These are phyloP conservation scores for western clawed frog (Xenopus tropicalis) DNA, from an alignment of 2,113 vertebrate species.

Conservation along the genomic window DNA sequence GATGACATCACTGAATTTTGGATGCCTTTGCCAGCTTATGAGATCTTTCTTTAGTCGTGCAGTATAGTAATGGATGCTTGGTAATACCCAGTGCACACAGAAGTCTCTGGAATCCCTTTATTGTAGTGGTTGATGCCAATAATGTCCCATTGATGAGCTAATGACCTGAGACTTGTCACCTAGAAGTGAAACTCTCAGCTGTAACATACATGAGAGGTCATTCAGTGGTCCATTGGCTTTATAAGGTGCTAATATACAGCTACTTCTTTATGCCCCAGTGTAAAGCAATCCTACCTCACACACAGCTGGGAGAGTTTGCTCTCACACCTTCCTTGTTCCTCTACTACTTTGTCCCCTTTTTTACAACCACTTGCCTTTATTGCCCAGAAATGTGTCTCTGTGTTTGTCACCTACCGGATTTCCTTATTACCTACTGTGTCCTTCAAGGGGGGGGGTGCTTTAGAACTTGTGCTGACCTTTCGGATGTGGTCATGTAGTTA, in stretches of 20 bases:
- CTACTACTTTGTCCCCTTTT: slow-evolving; percentile 21
- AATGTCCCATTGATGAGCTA: slow-evolving; percentile 19
- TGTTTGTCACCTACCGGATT: slow-evolving; percentile 26
- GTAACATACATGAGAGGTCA: background rate
- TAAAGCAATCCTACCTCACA: slow-evolving; percentile 5
- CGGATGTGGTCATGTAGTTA: too few relatives aligned
- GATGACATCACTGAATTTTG: too few relatives aligned
- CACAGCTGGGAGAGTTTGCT: slow-evolving; percentile 14
- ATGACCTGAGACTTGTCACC: slow-evolving; percentile 12
- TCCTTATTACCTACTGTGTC: slow-evolving; percentile 32
- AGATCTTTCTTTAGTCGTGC: too few relatives aligned
- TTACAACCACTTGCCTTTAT: slow-evolving; percentile 19
- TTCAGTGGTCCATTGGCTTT: slow-evolving; percentile 17
- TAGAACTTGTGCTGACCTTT: background rate
- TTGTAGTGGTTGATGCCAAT: slow-evolving; percentile 12
- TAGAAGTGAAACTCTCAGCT: slow-evolving; percentile 24
- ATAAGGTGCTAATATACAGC: slow-evolving; percentile 4
- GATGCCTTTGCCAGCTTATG: too few relatives aligned
- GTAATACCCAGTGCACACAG: too few relatives aligned
- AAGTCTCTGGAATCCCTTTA: background rate
- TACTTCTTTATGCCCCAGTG: slow-evolving; percentile 13
- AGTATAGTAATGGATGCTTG: too few relatives aligned
- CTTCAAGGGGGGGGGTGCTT: background rate
- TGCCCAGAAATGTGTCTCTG: slow-evolving; percentile 4
- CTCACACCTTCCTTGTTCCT: background rate